phyloP scores from a whole-genome alignment of 2,113 vertebrate genomes.

The Ochotona curzoniae region DNA sequence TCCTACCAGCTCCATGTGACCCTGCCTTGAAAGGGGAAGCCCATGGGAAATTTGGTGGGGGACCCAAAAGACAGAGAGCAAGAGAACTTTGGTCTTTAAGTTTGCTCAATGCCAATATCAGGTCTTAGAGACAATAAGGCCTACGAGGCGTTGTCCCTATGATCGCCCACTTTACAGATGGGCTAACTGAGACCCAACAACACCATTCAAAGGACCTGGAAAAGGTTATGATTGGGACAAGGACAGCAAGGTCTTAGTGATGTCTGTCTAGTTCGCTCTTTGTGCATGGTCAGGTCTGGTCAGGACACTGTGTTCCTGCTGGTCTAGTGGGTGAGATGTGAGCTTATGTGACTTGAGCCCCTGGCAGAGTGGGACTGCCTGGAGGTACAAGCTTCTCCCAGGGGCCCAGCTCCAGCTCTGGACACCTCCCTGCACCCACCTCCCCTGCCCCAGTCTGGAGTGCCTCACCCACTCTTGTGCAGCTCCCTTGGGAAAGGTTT shows the following conservation, averaged over 20 bases:
- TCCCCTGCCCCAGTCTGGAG: fast-evolving
- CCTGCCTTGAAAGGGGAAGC: background rate
- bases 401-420: background rate
- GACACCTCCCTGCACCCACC: too few relatives aligned
- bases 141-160: background rate
- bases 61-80: background rate
- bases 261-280: background rate
- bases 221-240: background rate
- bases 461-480: fast-evolving
- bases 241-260: background rate
- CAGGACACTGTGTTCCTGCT: background rate
- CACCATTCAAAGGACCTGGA: too few relatives aligned
- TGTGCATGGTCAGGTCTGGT: background rate
- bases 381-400: background rate
- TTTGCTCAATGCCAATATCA: background rate
- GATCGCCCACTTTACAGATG: background rate
- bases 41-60: background rate
- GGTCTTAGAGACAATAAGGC: background rate
- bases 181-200: background rate
- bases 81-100: background rate
- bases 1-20: background rate
- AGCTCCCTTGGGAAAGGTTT: background rate
- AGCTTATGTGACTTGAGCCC: background rate
- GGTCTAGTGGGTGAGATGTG: background rate
- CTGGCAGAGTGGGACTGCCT: background rate